Evolutionary conservation across 2,797 vertebrate species (phyloP), one percentile per base, ranked within the genome.

Genomic region (Sebastes diaconus): DNA sequence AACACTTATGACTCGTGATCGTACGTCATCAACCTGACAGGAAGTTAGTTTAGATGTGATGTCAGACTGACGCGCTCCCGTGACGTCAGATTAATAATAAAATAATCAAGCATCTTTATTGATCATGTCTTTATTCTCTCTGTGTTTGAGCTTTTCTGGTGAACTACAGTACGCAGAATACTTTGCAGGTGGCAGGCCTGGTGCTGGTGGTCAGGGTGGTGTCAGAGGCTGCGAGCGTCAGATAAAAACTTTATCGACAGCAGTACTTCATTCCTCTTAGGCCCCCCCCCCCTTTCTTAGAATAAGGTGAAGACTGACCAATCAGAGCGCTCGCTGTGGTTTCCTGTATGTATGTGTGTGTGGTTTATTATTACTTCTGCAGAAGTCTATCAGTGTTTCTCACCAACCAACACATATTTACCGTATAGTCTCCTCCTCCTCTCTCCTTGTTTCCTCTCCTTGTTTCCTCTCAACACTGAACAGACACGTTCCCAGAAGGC

Each of bases 221-320:
- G 75, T 58, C 29, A 1, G 18, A 14, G 9, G 2, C 81, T 81
- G 77, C 6, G 22, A 25, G 27, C 1, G 1, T 18, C 32, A 79
- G 84, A 91, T 84, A 89, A 86, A 79, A 79, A 58, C 75, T 65
- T 84, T 77, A 86, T 86, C 73, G 0, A 42, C 73, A 54, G 22
- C 12, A 60, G 34, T 25, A 1, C 46, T 20, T 22, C 42, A 3
- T 24, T 6, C 25, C 8, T 52, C 4, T 8, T 14, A 73, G n/a
- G 34, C 24, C 22, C 58, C 10, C 27, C 10, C 27, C 79, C 77
- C 52, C 27, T 71, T 89, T 82, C 83, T 77, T 1, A 86, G 82
- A 88, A 85, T 27, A 50, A 4, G 7, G 14, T 39, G 58, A 64
- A 11, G 11, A 30, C 61, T 24, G 80, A 79, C 86, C 87, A 85